Percentiles rank a stretch among this genome's conserved stretches.
Conservation (phyloP, 1,140 invertebrate genomes). For the Idris sp. region DNA sequence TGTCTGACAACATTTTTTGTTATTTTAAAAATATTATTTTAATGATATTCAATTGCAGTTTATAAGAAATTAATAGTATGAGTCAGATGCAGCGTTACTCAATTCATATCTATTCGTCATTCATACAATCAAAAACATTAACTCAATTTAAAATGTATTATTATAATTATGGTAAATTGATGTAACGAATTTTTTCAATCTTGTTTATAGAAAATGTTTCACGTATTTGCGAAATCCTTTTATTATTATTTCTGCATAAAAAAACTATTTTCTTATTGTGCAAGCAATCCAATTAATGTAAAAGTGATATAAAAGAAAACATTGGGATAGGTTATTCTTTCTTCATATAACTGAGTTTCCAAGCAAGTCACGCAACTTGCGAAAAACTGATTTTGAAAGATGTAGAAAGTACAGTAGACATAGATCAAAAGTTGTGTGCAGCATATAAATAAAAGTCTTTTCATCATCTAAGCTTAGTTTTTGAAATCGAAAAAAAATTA, state of each 20-base stretch:
- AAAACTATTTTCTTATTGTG: constrained; percentile 14
- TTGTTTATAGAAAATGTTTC: no score
- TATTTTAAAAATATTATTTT: no score
- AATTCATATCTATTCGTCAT: no score
- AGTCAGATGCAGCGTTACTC: no score
- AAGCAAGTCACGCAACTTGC: constrained; percentile 25
- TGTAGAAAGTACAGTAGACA: constrained; percentile 40
- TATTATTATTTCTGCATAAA: not conserved
- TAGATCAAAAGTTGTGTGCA: constrained; percentile 27
- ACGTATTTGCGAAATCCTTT: not conserved
- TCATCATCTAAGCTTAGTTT: constrained; percentile 2
- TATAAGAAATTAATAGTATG: no score
- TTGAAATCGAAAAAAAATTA: no score
- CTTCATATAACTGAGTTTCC: not conserved
- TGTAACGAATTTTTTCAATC: not conserved
- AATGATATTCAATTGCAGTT: no score
- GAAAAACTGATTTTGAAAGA: constrained; percentile 36
- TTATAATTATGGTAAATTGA: not conserved
- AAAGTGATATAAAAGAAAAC: constrained; percentile 17
- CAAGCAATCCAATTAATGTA: constrained; percentile 2
- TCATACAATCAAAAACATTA: no score
- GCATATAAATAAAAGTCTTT: constrained; percentile 24
- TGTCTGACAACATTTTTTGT: no score
- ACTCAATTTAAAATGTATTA: no score
- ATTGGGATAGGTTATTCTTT: constrained; percentile 5